Evolutionary conservation across 1,140 invertebrate genomes (phyloP), one percentile per base, ranked within the genome.

Genomic region (Drosophila pallidifrons): DNA sequence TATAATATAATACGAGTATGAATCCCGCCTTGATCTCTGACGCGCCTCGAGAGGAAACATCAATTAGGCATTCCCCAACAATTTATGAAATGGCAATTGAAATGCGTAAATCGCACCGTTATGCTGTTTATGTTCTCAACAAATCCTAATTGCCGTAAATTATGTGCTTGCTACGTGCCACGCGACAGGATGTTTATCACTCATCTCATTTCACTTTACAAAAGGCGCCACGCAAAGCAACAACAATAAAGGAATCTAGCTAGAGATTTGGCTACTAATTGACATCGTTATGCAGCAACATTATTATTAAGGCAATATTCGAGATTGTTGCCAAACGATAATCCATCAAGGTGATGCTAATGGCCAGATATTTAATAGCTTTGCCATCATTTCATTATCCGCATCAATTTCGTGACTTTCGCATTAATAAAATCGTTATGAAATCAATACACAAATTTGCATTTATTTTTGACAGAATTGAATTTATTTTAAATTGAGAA

Each of bases 131-230:
- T 52, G 61, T 51, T 43, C 38, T 63, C 35, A 47, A 55, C 55
- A 72, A 58, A 77, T 82, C 63, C 80, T 66, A 79, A 82, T 82
- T 82, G 45, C 61, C 52, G 49, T 71, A 66, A 75, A 75, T 71
- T 60, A 66, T 65, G 60, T n/a, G 59, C 46, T 69, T 69, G 46
- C 54, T 59, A 49, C 43, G 28, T 61, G 83, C 64, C 83, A 87
- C 85, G 85, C 83, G 83, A 78, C 83, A 89, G 85, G 85, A 89
- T 87, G 85, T 87, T 87, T 89, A 83, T 68, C 54, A 38, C 32
- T n/a, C 41, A 43, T 41, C 10, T 10, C 2, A 41, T 41, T 58
- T 8, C 45, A 49, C 20, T 47, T 6, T 8, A 6, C 8, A 25
- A 49, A 51, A 51, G 49, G 20, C 20, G 20, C 20, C 3, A 20